Evolutionary conservation across 2,888 invertebrate genomes (phyloP), one percentile per base, ranked within the genome.

Genomic region (Saturnia pavonia): DNA sequence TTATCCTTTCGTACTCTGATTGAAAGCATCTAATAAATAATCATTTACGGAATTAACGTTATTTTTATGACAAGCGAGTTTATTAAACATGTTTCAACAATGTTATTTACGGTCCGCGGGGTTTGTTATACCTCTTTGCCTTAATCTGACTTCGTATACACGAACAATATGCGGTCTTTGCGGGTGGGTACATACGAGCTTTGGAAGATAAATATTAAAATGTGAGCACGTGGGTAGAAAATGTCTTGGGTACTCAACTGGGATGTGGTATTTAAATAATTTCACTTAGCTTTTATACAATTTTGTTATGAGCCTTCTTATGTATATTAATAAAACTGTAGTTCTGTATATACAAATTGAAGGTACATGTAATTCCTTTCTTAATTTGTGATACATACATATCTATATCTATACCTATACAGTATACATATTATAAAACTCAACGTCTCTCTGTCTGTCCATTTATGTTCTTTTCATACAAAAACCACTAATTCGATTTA

Each of bases 141-240:
- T 60, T 60, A 54, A 22, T 54, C 54, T 54, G 54, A 54, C 54
- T 54, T 54, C 22, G 22, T 54, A 60, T 27, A 60, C 14, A 60
- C 12, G 27, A 60, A 60, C 57, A 60, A 60, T 60, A 60, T 60
- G 57, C 57, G 57, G 57, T 9, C 57, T 60, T 60, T 60, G 57
- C 57, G 57, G 27, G 3, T 25, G 57, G 27, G 3, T 25, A 27
- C 25, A 60, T 60, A 60, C 25, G 14, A 27, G 57, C 25, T 25
- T 60, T 60, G 25, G 25, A 60, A 60, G 57, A 60, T 60, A 60
- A 60, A 60, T 27, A 60, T 60, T 60, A 60, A 60, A 27, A 27
- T 27, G 1, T 60, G 14, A 60, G 0, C 25, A 60, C 57, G 57
- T 25, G 25, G 57, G 57, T 1, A 27, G 57, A 14, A 60, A 60